Conservation (phyloP, 2,113 vertebrate species). For the Myanophis thanlyinensis region DNA sequence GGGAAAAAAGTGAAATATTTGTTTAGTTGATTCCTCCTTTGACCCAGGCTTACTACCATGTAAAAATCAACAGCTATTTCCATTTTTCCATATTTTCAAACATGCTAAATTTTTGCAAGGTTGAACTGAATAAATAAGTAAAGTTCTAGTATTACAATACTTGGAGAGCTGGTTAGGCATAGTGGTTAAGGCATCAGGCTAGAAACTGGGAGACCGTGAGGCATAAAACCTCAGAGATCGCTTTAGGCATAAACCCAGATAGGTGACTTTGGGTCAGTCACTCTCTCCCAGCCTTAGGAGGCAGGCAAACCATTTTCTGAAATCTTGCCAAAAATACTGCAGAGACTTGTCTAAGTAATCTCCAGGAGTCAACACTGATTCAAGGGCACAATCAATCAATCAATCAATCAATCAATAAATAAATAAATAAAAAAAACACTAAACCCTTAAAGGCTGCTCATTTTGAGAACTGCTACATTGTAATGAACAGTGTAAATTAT, state of each 20-base stretch:
- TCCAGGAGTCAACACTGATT: background rate
- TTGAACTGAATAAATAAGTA: background rate
- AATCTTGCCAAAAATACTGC: background rate
- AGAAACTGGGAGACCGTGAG: background rate
- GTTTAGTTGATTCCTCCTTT: background rate
- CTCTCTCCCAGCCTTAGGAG: background rate
- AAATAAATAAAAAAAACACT: background rate
- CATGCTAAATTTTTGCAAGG: background rate
- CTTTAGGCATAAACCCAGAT: background rate
- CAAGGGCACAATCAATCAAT: background rate
- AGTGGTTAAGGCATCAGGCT: background rate
- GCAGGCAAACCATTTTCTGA: background rate
- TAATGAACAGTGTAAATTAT: background rate
- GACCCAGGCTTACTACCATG: background rate
- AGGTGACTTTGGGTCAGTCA: background rate
- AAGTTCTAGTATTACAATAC: background rate
- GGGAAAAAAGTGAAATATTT: background rate
- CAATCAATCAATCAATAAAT: no score
- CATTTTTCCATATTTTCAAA: constrained; percentile 10
- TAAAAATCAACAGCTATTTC: background rate
- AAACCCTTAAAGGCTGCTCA: background rate
- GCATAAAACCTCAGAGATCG: background rate
- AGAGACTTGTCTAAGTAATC: background rate
- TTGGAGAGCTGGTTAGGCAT: background rate
- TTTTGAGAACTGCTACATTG: background rate